These are phyloP conservation scores for Cosmorhoe ocellata DNA, from an alignment of 2,888 invertebrate species.

Conservation along the genomic window DNA sequence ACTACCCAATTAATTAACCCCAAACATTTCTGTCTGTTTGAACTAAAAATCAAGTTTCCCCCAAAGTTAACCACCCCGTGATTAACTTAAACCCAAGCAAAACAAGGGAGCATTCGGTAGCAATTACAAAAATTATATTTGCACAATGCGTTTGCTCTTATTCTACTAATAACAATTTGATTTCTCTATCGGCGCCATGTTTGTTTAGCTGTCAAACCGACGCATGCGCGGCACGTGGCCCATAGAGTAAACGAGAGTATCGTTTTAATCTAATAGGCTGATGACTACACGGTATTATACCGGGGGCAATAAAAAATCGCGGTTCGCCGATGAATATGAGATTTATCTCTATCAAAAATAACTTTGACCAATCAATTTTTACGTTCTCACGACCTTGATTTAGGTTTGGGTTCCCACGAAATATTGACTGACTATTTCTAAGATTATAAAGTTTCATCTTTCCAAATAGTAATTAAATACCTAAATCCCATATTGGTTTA, in stretches of 20 bases:
- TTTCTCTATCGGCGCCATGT: slow-evolving; percentile 73
- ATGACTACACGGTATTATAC: slow-evolving; percentile 47
- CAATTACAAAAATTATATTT: slow-evolving; percentile 79
- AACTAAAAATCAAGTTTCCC: slow-evolving; percentile 52
- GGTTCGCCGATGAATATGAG: slow-evolving; percentile 41
- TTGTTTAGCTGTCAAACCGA: slow-evolving; percentile 74
- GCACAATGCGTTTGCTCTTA: slow-evolving; percentile 68
- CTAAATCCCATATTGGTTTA: too few relatives aligned
- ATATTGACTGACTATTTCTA: too few relatives aligned
- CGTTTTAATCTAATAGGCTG: slow-evolving; percentile 66
- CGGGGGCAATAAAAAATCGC: slow-evolving; percentile 43
- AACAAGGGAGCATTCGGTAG: slow-evolving; percentile 56
- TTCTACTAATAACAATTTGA: slow-evolving; percentile 69
- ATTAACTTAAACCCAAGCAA: slow-evolving; percentile 48
- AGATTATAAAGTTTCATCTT: too few relatives aligned
- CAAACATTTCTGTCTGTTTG: slow-evolving; percentile 39
- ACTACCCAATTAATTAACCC: slow-evolving; percentile 31
- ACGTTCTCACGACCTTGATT: slow-evolving; percentile 39
- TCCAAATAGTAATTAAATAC: too few relatives aligned
- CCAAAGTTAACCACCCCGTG: slow-evolving; percentile 44
- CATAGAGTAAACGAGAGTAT: slow-evolving; percentile 45
- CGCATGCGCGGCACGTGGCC: slow-evolving; percentile 67
- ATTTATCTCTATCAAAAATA: slow-evolving; percentile 55
- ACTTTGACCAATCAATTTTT: slow-evolving; percentile 38
- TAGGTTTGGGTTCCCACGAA: slow-evolving; percentile 12